Evolutionary conservation across 2,888 invertebrate genomes (phyloP).

Genomic region (Candidula unifasciata): DNA sequence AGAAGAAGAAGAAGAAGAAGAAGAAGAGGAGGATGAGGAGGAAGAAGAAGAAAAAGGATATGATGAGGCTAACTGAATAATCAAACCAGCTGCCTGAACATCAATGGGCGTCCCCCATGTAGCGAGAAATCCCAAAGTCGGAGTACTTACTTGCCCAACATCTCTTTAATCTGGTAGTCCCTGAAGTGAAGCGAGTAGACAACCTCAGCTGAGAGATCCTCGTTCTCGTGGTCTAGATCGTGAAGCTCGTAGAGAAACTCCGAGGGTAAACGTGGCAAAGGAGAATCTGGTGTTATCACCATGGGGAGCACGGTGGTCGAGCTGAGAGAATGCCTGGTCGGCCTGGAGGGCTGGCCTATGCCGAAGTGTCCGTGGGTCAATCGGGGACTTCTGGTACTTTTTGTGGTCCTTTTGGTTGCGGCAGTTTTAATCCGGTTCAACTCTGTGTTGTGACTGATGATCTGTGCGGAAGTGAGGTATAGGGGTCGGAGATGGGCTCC

Average conservation of each 20-base stretch:
- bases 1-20: neutral
- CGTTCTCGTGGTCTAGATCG: constrained; percentile 36
- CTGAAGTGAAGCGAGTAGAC: constrained; percentile 32
- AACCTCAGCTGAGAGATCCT: constrained; percentile 41
- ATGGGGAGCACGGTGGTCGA: neutral
- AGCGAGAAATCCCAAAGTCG: too few relatives aligned
- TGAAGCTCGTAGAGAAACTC: constrained; percentile 41
- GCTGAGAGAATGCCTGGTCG: constrained; percentile 5
- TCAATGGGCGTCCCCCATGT: too few relatives aligned
- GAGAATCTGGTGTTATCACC: neutral
- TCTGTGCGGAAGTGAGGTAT: neutral
- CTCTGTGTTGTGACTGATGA: constrained; percentile 24
- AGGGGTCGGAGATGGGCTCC: neutral
- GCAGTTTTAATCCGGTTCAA: neutral
- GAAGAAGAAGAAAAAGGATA: neutral
- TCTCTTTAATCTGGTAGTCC: constrained; percentile 27
- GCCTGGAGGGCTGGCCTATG: neutral
- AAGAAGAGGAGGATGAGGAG: neutral
- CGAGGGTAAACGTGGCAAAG: neutral
- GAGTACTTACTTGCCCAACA: constrained; percentile 46
- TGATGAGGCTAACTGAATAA: constrained; percentile 1
- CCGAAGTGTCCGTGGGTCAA: neutral
- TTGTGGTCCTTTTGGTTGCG: neutral
- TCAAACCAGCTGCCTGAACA: too few relatives aligned
- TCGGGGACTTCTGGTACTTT: neutral